Conservation (phyloP, 2,888 invertebrate species). For the Bellardia pandia region DNA sequence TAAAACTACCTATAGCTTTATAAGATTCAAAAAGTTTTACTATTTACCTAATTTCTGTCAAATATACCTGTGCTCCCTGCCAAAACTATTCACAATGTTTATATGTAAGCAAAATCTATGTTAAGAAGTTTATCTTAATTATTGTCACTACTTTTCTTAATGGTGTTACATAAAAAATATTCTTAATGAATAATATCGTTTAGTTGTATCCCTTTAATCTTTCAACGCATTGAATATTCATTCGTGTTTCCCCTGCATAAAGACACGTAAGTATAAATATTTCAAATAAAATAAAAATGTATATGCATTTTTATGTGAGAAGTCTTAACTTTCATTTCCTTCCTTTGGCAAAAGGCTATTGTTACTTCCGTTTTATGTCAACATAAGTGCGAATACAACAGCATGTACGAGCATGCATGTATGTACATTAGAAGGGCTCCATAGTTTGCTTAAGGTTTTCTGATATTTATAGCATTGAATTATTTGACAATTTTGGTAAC, state of each 20-base stretch:
- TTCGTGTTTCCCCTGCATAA: constrained; percentile 30
- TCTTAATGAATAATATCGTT: not conserved
- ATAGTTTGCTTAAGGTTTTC: not conserved
- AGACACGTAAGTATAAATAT: not conserved
- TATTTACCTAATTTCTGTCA: too few relatives aligned
- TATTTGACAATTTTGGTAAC: too few relatives aligned
- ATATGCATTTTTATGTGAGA: constrained; percentile 52
- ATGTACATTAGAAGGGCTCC: not conserved
- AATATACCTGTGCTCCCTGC: too few relatives aligned
- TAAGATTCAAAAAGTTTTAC: too few relatives aligned
- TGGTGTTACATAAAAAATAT: not conserved
- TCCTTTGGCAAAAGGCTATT: constrained; percentile 59
- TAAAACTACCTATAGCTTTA: too few relatives aligned
- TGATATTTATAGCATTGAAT: too few relatives aligned
- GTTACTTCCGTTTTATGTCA: constrained; percentile 68
- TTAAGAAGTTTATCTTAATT: too few relatives aligned
- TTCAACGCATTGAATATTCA: not conserved
- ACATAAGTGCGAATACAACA: constrained; percentile 63
- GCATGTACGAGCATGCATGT: not conserved
- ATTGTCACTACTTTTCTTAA: too few relatives aligned
- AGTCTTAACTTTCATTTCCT: constrained; percentile 54
- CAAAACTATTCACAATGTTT: too few relatives aligned
- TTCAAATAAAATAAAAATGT: not conserved
- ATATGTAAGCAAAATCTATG: too few relatives aligned
- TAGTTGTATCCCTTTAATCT: constrained; percentile 1